phyloP scores from a whole-genome alignment of 2,113 vertebrate genomes.

The Haplotaxodon microlepis region DNA sequence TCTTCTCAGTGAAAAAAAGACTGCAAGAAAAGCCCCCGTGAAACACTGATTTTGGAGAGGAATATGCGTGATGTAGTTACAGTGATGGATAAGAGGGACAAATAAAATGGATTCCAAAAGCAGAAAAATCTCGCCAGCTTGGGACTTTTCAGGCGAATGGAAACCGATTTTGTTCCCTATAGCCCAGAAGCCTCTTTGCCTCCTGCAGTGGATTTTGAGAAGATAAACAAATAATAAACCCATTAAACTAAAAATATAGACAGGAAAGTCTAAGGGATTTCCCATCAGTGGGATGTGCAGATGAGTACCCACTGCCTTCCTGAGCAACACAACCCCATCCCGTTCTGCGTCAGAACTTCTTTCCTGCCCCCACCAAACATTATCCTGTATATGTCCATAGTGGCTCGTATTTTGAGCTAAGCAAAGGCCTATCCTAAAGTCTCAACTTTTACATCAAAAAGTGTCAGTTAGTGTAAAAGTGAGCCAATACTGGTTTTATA shows the following conservation, averaged over 20 bases:
- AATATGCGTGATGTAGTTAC: not conserved
- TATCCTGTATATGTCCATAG: conserved; percentile 36
- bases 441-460: not conserved
- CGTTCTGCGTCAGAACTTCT: conserved; percentile 36
- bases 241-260: conserved; percentile 48
- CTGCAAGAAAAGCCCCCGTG: not conserved
- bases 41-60: not conserved
- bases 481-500: not conserved
- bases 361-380: conserved; percentile 39
- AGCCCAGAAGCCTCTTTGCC: not conserved
- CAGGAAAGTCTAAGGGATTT: conserved; percentile 23
- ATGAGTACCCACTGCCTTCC: conserved; percentile 51
- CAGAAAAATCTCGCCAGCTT: not conserved
- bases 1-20: not conserved
- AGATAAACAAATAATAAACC: conserved; percentile 13
- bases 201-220: not conserved
- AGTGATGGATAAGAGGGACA: not conserved
- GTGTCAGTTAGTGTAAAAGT: not conserved
- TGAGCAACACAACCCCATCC: conserved; percentile 21
- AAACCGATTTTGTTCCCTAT: not conserved
- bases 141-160: not conserved
- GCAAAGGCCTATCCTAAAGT: not conserved
- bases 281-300: conserved; percentile 24
- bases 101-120: not conserved
- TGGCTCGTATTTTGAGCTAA: not conserved